These are phyloP conservation scores for Drymodes brunneopygia DNA, from an alignment of 2,113 vertebrate species.

Conservation along the genomic window DNA sequence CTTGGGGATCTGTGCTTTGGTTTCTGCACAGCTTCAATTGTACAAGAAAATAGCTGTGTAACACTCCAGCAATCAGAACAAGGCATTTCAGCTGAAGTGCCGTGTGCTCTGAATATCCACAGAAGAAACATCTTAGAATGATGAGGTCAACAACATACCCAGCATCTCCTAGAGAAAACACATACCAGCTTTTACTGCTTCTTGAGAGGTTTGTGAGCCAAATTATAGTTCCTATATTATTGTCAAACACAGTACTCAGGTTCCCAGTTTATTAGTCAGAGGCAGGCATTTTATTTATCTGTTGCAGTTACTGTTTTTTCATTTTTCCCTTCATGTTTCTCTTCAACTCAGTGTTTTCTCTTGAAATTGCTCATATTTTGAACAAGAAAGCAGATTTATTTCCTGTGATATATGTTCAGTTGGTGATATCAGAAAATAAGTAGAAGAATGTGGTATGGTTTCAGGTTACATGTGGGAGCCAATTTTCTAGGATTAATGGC, in stretches of 20 bases:
- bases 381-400: conserved; percentile 39
- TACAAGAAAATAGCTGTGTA: not conserved
- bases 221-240: conserved; percentile 49
- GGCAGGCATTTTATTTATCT: conserved; percentile 37
- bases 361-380: conserved; percentile 17
- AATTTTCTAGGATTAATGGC: conserved; percentile 54
- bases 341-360: not conserved
- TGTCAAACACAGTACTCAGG: conserved; percentile 23
- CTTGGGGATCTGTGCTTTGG: not conserved
- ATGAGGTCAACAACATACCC: conserved; percentile 44
- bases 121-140: not conserved
- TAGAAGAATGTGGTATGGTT: conserved; percentile 20
- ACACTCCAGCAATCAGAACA: conserved; percentile 18
- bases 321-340: not conserved
- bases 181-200: conserved; percentile 30
- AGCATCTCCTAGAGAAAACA: conserved; percentile 15
- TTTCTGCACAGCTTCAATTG: not conserved
- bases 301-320: not conserved
- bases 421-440: conserved; percentile 10
- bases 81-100: not conserved
- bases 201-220: conserved; percentile 58
- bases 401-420: not conserved
- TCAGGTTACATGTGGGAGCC: conserved; percentile 20
- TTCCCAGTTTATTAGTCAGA: conserved; percentile 32
- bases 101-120: not conserved